Base-by-base conservation (phyloP, 2,797 vertebrate genomes). In the Pelochelys cantorii region DNA sequence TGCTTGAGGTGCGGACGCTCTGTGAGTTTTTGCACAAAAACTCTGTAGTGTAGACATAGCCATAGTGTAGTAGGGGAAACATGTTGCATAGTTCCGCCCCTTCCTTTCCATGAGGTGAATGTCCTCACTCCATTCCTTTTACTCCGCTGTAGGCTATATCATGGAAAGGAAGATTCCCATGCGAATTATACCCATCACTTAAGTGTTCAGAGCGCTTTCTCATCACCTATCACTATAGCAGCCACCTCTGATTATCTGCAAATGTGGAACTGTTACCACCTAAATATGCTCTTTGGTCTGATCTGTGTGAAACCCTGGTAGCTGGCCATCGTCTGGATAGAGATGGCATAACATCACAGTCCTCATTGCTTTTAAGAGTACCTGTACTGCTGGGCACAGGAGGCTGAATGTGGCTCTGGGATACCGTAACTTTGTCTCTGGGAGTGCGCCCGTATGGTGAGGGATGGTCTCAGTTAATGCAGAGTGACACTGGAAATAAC, bases 401-500 rank as follows among this genome's bases (percentile, higher is more conserved):
- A 42, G 12, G 34, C 59, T 84, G 68, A 15, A 5, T 88, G 27
- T 4, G n/a, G n/a, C 65, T 37, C n/a, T 71, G 18, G 20, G 65
- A 11, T n/a, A 34, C 65, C 10, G 7, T 11, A 75, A 48, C 42
- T 75, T 42, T 86, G 74, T 0, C 0, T 80, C 84, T 20, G 14
- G 57, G 62, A 57, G 9, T 6, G 27, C 2, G 5, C 27, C n/a
- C 60, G 27, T 71, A 3, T 85, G 14, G 20, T 0, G 0, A 62
- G 18, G 71, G 53, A 17, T 3, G 60, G 5, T 10, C 48, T 68
- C 29, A 1, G 1, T 31, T 60, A 90, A 68, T 81, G 27, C 79
- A 71, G n/a, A 0, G 0, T 62, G 53, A 17, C 75, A 92, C 59
- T 0, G 2, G 5, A 1, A 86, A 1, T 0, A 65, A 83, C 3